A percentile compares a stretch with the other conserved stretches of the same genome.
Conservation (phyloP, 2,113 vertebrate species). For the Dasyprocta punctata region DNA sequence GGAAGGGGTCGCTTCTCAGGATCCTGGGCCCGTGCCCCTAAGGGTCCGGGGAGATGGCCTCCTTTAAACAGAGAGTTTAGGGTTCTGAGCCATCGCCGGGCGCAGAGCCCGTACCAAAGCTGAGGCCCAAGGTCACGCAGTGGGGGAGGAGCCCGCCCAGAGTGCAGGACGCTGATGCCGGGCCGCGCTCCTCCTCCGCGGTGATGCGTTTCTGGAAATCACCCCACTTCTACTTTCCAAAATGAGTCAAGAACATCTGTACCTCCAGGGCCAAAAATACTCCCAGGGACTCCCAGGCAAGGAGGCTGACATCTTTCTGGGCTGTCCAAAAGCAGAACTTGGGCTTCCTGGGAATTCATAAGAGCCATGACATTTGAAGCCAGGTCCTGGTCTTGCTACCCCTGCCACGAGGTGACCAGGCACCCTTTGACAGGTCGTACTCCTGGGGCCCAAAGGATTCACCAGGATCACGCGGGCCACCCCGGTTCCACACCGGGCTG, state of each 20-base stretch:
- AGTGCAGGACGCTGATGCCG: too few species aligned
- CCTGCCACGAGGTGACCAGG: not conserved
- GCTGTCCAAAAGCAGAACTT: not conserved
- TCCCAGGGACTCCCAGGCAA: not conserved
- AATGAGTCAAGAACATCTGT: conserved; percentile 56
- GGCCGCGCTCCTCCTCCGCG: rapidly evolving
- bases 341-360: not conserved
- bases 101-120: not conserved
- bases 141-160: not conserved
- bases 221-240: conserved; percentile 34
- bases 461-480: not conserved
- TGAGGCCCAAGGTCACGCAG: not conserved
- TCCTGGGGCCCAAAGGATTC: not conserved
- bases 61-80: not conserved
- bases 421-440: not conserved
- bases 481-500: not conserved
- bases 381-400: not conserved
- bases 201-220: conserved; percentile 12
- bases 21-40: not conserved
- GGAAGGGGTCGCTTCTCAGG: not conserved
- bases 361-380: not conserved
- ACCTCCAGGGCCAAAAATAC: not conserved
- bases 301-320: not conserved
- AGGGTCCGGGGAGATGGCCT: not conserved
- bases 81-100: not conserved